Evolutionary conservation across 1,140 invertebrate species (phyloP).

Genomic region (Meloidogyne hapla): DNA sequence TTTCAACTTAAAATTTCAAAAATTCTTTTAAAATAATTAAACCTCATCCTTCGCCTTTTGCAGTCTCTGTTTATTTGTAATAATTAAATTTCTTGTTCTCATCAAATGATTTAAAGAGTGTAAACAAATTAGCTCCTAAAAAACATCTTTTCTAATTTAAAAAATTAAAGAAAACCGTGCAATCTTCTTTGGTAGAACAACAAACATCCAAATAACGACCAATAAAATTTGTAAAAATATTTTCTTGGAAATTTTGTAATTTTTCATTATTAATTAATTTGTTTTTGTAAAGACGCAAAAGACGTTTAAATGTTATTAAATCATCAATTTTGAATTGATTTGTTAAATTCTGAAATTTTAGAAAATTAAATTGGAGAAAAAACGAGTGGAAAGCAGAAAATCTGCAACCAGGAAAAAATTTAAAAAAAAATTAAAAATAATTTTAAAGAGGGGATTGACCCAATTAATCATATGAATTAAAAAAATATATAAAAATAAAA

Average conservation of each 20-base stretch:
- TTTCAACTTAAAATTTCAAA: conserved; percentile 6
- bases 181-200: conserved; percentile 31
- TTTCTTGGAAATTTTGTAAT: not conserved
- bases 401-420: too few relatives aligned
- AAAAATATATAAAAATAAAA: not conserved
- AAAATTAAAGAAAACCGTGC: conserved; percentile 33
- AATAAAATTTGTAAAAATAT: conserved; percentile 42
- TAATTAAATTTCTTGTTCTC: conserved; percentile 49
- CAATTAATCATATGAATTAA: too few relatives aligned
- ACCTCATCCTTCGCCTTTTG: conserved; percentile 40
- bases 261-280: not conserved
- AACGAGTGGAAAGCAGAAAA: too few relatives aligned
- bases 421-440: not conserved
- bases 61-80: conserved; percentile 55
- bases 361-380: too few relatives aligned
- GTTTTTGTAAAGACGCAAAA: conserved; percentile 15
- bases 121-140: conserved; percentile 48
- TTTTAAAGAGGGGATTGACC: too few relatives aligned
- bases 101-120: conserved; percentile 62
- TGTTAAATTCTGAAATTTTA: conserved; percentile 11
- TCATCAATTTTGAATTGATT: conserved; percentile 3
- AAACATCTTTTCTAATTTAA: not conserved
- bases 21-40: not conserved
- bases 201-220: conserved; percentile 50
- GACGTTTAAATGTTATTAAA: conserved; percentile 19